These are phyloP conservation scores for Perodicticus potto DNA, from an alignment of 2,797 vertebrate genomes.

Conservation along the genomic window DNA sequence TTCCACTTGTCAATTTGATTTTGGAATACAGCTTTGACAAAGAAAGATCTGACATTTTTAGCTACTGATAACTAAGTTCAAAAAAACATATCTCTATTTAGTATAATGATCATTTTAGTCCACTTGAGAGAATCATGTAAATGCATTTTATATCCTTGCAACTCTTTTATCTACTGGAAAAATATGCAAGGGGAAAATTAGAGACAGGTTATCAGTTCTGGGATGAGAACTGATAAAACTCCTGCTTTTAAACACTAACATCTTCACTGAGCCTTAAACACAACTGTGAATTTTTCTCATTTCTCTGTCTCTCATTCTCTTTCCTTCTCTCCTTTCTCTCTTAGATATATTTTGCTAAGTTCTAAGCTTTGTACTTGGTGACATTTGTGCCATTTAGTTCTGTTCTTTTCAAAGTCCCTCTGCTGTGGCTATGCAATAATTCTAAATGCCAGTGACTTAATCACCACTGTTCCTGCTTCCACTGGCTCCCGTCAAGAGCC, in stretches of 20 bases:
- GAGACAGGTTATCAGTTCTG: neutral
- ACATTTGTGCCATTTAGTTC: neutral
- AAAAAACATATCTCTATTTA: slow-evolving; percentile 44
- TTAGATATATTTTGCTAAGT: neutral
- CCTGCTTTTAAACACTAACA: neutral
- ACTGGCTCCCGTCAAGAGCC: too few species aligned
- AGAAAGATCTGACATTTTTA: slow-evolving; percentile 4
- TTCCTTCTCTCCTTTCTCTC: neutral
- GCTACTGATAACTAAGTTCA: neutral
- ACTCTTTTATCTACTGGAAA: slow-evolving; percentile 36
- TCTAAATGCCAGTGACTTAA: neutral
- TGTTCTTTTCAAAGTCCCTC: neutral
- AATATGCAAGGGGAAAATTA: slow-evolving; percentile 42
- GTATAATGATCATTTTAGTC: slow-evolving; percentile 32
- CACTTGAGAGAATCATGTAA: slow-evolving; percentile 2
- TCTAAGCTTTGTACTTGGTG: neutral
- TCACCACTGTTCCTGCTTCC: rapidly evolving
- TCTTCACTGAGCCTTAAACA: neutral
- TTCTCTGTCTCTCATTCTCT: neutral
- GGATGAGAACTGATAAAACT: neutral
- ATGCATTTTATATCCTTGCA: neutral
- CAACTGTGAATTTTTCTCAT: neutral
- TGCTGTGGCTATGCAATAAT: neutral
- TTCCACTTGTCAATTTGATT: neutral
- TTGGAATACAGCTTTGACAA: neutral